phyloP scores from a whole-genome alignment of 1,140 invertebrate genomes.

The Drosophila biarmipes region DNA sequence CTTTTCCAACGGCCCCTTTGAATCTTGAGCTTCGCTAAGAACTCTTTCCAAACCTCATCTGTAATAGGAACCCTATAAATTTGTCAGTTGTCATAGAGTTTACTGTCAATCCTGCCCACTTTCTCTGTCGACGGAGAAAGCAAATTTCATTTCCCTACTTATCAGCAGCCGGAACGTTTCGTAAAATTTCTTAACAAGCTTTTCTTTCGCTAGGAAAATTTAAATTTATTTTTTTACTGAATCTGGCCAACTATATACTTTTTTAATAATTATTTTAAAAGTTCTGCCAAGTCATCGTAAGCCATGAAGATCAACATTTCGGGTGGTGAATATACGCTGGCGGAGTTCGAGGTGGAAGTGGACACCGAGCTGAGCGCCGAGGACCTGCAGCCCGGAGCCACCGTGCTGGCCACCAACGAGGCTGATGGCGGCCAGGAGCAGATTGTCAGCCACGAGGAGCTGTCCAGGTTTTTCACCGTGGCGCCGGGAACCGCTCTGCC shows the following conservation, averaged over 20 bases:
- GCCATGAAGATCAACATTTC: not conserved
- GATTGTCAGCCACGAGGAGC: conserved; percentile 41
- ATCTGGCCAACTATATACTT: conserved; percentile 1
- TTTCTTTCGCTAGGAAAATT: not conserved
- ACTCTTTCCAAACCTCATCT: not conserved
- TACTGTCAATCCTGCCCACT: conserved; percentile 14
- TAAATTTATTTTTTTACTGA: not conserved
- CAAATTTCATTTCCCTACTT: conserved; percentile 18
- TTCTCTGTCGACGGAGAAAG: not conserved
- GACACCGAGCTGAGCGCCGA: conserved; percentile 21
- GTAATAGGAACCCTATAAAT: not conserved
- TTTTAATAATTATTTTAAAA: not conserved
- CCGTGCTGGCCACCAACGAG: conserved; percentile 55
- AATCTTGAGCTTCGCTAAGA: not conserved
- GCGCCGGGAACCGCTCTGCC: not conserved
- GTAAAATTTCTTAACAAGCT: conserved; percentile 3
- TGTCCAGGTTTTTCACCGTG: conserved; percentile 42
- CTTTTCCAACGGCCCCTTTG: too few relatives aligned
- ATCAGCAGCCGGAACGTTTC: conserved; percentile 6
- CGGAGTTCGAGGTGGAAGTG: conserved; percentile 56
- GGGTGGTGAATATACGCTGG: conserved; percentile 53
- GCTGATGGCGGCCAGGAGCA: conserved; percentile 7
- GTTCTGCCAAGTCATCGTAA: not conserved
- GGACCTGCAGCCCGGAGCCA: conserved; percentile 50
- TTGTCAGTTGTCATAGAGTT: conserved; percentile 12